Evolutionary conservation across 2,888 invertebrate genomes (phyloP).

Genomic region (Esperia sulphurella): DNA sequence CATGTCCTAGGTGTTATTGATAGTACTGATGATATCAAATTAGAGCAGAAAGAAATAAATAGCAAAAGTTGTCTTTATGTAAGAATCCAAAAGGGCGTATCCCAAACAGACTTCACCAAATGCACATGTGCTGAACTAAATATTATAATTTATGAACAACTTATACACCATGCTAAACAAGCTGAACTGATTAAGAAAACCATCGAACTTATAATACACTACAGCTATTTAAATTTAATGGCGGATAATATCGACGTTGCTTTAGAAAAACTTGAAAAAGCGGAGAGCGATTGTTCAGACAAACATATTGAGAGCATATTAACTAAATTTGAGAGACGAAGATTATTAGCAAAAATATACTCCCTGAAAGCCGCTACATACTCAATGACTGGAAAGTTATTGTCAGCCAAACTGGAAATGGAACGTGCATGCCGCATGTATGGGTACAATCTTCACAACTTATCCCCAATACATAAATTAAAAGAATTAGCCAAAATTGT

Average conservation of each 20-base stretch:
- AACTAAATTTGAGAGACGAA: slow-evolving; percentile 33
- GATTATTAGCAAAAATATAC: slow-evolving; percentile 54
- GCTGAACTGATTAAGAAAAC: slow-evolving; percentile 59
- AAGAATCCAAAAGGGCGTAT: slow-evolving; percentile 53
- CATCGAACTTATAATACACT: slow-evolving; percentile 52
- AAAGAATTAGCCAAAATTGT: slow-evolving; percentile 30
- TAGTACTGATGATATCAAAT: slow-evolving; percentile 40
- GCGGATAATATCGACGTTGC: slow-evolving; percentile 43
- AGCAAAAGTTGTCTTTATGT: slow-evolving; percentile 26
- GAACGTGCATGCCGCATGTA: slow-evolving; percentile 53
- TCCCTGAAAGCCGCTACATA: slow-evolving; percentile 52
- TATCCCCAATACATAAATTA: slow-evolving; percentile 40
- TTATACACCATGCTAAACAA: slow-evolving; percentile 58
- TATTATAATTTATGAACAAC: slow-evolving; percentile 55
- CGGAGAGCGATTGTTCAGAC: slow-evolving; percentile 41
- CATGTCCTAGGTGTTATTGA: slow-evolving; percentile 51
- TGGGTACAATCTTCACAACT: slow-evolving; percentile 44
- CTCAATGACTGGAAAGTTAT: slow-evolving; percentile 38
- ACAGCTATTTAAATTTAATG: slow-evolving; percentile 46
- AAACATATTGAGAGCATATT: slow-evolving; percentile 23
- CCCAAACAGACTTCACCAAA: slow-evolving; percentile 48
- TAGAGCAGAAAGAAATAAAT: slow-evolving; percentile 22
- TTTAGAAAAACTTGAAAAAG: slow-evolving; percentile 47
- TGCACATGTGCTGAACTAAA: slow-evolving; percentile 63
- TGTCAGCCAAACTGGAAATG: slow-evolving; percentile 45